These are phyloP conservation scores for Epinotia bilunana DNA, from an alignment of 2,888 invertebrate species.

Conservation along the genomic window DNA sequence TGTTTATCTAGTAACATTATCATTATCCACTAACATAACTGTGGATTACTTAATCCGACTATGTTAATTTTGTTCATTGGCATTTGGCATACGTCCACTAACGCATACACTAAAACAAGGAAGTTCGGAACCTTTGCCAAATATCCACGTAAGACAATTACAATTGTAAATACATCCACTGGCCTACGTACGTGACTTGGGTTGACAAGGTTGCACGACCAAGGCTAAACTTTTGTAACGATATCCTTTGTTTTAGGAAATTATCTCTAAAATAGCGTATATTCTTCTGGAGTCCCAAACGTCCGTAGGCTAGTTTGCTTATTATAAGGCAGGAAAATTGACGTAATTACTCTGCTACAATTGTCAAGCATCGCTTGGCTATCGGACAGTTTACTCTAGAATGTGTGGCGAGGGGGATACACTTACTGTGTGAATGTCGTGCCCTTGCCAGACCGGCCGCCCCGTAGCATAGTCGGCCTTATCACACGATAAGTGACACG, in stretches of 20 bases:
- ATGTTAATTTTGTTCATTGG: not conserved
- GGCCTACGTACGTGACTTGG: slow-evolving; percentile 48
- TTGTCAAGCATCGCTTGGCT: too few species aligned
- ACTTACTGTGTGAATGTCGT: too few species aligned
- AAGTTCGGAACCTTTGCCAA: slow-evolving; percentile 47
- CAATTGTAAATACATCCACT: slow-evolving; percentile 49
- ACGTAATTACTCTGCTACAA: too few species aligned
- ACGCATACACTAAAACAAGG: slow-evolving; percentile 2
- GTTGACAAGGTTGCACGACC: slow-evolving; percentile 36
- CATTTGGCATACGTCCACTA: not conserved
- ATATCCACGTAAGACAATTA: slow-evolving; percentile 49
- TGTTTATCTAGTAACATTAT: not conserved
- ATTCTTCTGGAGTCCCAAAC: too few species aligned
- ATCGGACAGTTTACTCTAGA: too few species aligned
- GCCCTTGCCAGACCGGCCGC: too few species aligned
- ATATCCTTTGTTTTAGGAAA: not conserved
- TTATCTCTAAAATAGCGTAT: not conserved
- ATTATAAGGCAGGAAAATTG: too few species aligned
- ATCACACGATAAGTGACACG: too few species aligned
- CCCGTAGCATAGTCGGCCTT: too few species aligned
- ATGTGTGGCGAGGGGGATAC: too few species aligned
- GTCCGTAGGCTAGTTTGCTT: too few species aligned
- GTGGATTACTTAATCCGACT: slow-evolving; percentile 1
- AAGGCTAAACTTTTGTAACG: slow-evolving; percentile 6
- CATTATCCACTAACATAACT: not conserved